Evolutionary conservation across 2,797 vertebrate species (phyloP).

Genomic region (Naso thynnoides): DNA sequence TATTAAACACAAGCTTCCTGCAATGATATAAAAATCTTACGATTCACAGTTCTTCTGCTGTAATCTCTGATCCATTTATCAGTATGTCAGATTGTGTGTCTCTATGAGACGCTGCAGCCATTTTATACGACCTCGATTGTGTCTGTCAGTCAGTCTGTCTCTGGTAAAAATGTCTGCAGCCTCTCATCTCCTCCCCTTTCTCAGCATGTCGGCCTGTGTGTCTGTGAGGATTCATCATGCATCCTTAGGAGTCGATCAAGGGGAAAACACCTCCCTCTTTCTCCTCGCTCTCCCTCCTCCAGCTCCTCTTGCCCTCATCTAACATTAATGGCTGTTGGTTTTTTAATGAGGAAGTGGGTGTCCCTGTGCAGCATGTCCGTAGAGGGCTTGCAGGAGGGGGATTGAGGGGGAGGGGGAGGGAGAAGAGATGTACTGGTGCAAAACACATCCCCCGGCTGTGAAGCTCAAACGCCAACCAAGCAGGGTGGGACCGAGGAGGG

Average conservation of each 20-base stretch:
- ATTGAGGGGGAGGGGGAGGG: slow-evolving; percentile 6
- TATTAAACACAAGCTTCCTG: slow-evolving; percentile 38
- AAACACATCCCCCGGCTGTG: slow-evolving; percentile 75
- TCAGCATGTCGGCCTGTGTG: slow-evolving; percentile 68
- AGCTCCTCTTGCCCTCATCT: slow-evolving; percentile 83
- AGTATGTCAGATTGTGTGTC: slow-evolving; percentile 26
- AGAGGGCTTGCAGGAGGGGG: slow-evolving; percentile 65
- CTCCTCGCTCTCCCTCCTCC: slow-evolving; percentile 68
- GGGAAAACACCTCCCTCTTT: slow-evolving; percentile 78
- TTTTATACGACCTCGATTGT: slow-evolving; percentile 54
- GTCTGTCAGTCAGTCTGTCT: slow-evolving; percentile 61
- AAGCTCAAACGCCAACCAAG: slow-evolving; percentile 67
- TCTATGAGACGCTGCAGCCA: slow-evolving; percentile 41
- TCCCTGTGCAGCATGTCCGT: slow-evolving; percentile 77
- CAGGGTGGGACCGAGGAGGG: slow-evolving; percentile 58
- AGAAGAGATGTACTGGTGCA: slow-evolving; percentile 64
- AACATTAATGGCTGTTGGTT: slow-evolving; percentile 88
- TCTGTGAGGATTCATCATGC: slow-evolving; percentile 82
- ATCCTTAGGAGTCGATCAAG: slow-evolving; percentile 82
- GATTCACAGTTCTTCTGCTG: slow-evolving; percentile 43
- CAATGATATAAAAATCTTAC: slow-evolving; percentile 41
- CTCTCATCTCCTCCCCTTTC: slow-evolving; percentile 73
- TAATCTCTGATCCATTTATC: slow-evolving; percentile 49
- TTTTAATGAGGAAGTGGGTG: slow-evolving; percentile 86
- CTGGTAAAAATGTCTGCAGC: slow-evolving; percentile 64